Evolutionary conservation across 1,140 invertebrate genomes (phyloP).

Genomic region (Hormaphis cornu): DNA sequence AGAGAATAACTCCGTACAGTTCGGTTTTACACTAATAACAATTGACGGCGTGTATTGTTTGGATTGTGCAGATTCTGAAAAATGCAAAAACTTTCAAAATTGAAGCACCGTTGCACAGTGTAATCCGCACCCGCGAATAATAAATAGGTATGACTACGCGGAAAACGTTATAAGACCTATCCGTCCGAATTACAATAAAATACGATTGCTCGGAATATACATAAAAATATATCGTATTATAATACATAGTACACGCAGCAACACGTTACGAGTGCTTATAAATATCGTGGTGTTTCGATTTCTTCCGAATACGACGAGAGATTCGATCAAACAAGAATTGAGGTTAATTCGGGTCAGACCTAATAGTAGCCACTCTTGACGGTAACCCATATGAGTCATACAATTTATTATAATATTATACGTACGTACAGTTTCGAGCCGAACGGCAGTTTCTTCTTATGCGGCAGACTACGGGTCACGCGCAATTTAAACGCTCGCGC

Average conservation of each 20-base stretch:
- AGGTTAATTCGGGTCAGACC: conserved; percentile 29
- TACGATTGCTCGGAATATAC: too few species aligned
- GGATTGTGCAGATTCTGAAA: too few species aligned
- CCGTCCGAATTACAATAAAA: too few species aligned
- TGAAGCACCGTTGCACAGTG: too few species aligned
- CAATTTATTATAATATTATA: too few species aligned
- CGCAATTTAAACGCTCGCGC: not conserved
- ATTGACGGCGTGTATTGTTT: too few species aligned
- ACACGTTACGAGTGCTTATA: not conserved
- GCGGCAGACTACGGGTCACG: conserved; percentile 23
- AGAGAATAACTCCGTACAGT: too few species aligned
- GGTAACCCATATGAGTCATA: conserved; percentile 28
- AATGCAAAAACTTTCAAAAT: too few species aligned
- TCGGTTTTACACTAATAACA: too few species aligned
- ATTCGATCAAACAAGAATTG: conserved; percentile 15
- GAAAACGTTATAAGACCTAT: too few species aligned
- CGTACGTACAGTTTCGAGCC: not conserved
- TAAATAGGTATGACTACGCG: too few species aligned
- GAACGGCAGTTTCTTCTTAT: conserved; percentile 24
- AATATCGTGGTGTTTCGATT: not conserved
- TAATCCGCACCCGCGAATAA: too few species aligned
- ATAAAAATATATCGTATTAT: not conserved
- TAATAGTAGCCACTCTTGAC: conserved; percentile 17
- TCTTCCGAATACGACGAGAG: not conserved
- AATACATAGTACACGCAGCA: not conserved